These are phyloP conservation scores for Crotophaga sulcirostris DNA, from an alignment of 2,113 vertebrate species.

Conservation along the genomic window DNA sequence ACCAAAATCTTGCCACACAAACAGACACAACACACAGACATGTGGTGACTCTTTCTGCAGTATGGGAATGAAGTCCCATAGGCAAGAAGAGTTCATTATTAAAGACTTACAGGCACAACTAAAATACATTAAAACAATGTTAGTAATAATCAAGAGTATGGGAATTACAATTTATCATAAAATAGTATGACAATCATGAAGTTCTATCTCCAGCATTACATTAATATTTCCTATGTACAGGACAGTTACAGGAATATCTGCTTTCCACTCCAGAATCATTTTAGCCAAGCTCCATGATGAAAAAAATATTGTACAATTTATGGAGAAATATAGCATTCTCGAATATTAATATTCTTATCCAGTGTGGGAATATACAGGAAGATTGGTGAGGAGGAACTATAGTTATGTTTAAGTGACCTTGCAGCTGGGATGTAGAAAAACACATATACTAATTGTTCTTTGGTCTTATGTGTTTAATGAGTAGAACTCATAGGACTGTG, in stretches of 20 bases:
- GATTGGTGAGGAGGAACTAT: too few species aligned
- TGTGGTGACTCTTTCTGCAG: not conserved
- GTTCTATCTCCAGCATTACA: not conserved
- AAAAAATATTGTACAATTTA: not conserved
- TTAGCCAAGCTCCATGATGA: not conserved
- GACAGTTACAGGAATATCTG: not conserved
- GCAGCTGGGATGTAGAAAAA: too few species aligned
- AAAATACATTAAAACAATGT: not conserved
- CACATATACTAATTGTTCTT: too few species aligned
- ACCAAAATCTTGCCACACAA: not conserved
- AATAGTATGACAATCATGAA: not conserved
- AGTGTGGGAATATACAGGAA: too few species aligned
- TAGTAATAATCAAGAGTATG: not conserved
- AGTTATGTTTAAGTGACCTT: too few species aligned
- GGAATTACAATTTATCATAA: not conserved
- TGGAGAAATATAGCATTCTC: not conserved
- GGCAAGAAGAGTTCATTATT: not conserved
- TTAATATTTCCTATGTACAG: too few species aligned
- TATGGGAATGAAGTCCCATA: not conserved
- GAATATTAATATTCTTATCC: not conserved
- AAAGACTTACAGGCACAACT: not conserved
- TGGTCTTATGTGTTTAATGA: too few species aligned
- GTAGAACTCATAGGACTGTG: too few species aligned
- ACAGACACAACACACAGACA: accelerated
- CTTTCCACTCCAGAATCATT: not conserved